Conservation (phyloP, 23 tunicate genomes). For the Botrylloides violaceus region DNA sequence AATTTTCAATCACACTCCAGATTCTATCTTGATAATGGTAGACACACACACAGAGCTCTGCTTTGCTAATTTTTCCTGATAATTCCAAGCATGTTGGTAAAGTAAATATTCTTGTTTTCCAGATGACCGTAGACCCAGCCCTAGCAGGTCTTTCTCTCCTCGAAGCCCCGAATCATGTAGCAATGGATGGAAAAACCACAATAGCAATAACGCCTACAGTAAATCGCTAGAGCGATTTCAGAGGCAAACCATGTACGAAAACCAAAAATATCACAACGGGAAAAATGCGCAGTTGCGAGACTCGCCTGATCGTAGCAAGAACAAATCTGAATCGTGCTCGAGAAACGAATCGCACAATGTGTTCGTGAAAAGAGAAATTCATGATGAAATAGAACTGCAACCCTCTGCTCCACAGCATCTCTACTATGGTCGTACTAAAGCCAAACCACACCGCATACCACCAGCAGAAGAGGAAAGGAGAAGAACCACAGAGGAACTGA, state of each 20-base stretch:
- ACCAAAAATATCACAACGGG: constrained; percentile 3
- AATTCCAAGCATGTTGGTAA: neutral
- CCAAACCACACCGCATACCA: neutral
- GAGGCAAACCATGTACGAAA: neutral
- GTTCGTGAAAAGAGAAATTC: neutral
- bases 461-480: neutral
- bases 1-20: too few relatives aligned
- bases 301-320: neutral
- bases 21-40: too few relatives aligned
- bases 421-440: neutral
- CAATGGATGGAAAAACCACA: constrained; percentile 18
- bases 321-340: neutral
- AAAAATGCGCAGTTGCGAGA: neutral
- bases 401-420: neutral
- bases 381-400: neutral
- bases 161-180: neutral
- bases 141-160: constrained; percentile 18
- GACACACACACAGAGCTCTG: too few relatives aligned
- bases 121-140: constrained; percentile 7
- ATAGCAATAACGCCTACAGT: constrained; percentile 30
- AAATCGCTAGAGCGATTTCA: constrained; percentile 18
- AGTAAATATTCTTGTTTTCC: neutral
- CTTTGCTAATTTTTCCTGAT: too few relatives aligned
- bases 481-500: constrained; percentile 38
- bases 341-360: neutral